A percentile compares a stretch with the other conserved stretches of the same genome.
Evolutionary conservation across 2,888 invertebrate genomes (phyloP).

Genomic region (Napeogenes inachia): DNA sequence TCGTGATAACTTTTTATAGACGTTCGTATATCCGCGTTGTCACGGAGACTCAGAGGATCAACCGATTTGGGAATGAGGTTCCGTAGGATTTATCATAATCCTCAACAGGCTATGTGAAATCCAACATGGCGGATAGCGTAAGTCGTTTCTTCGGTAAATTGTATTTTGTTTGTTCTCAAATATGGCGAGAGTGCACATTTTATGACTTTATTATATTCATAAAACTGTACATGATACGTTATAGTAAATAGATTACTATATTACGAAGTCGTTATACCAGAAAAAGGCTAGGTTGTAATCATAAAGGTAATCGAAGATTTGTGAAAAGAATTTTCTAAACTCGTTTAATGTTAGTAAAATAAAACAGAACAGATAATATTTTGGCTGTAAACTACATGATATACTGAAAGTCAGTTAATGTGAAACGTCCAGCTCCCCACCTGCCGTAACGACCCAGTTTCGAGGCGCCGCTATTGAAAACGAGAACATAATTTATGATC

Average conservation of each 20-base stretch:
- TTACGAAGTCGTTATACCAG: too few relatives aligned
- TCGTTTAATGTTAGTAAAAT: too few relatives aligned
- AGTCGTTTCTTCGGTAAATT: neutral
- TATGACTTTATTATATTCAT: neutral
- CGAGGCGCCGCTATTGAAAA: constrained; percentile 34
- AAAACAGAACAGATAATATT: too few relatives aligned
- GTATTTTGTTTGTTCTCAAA: neutral
- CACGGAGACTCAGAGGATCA: constrained; percentile 7
- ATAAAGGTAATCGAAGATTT: too few relatives aligned
- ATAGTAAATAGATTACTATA: too few relatives aligned
- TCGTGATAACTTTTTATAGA: neutral
- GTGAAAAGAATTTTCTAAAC: too few relatives aligned
- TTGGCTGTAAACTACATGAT: neutral
- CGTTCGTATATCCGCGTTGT: neutral
- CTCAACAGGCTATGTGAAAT: constrained; percentile 6
- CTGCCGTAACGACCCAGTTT: constrained; percentile 36
- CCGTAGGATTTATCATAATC: constrained; percentile 4
- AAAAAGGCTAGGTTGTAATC: too few relatives aligned
- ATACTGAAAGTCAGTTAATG: constrained; percentile 16
- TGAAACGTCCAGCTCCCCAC: constrained; percentile 27
- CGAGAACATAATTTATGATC: constrained; percentile 35
- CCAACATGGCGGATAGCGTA: constrained; percentile 5
- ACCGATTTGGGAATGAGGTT: constrained; percentile 4
- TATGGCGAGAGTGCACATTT: neutral
- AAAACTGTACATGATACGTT: too few relatives aligned